Evolutionary conservation across 2,797 vertebrate species (phyloP).

Genomic region (Gephyroberyx darwinii): DNA sequence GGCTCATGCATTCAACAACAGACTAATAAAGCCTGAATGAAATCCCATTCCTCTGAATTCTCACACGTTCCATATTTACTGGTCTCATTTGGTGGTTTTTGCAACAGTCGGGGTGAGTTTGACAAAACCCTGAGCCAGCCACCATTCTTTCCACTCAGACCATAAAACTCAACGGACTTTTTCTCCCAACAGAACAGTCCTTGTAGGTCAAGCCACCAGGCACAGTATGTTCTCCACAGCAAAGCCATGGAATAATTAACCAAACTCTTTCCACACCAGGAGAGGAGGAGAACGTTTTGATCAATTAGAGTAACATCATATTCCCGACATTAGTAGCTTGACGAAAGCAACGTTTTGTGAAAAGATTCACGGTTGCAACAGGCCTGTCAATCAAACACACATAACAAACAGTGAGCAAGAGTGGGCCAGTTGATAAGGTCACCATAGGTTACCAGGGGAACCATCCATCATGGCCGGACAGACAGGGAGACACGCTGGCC

Average conservation of each 20-base stretch:
- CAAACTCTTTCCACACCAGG: slow-evolving; percentile 64
- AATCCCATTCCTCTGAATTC: slow-evolving; percentile 61
- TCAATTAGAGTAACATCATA: slow-evolving; percentile 18
- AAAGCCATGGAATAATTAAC: slow-evolving; percentile 65
- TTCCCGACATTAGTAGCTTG: not conserved
- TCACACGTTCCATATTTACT: slow-evolving; percentile 76
- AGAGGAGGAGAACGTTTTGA: slow-evolving; percentile 55
- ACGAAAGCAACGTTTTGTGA: slow-evolving; percentile 2
- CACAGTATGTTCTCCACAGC: slow-evolving; percentile 39
- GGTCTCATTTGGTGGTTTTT: slow-evolving; percentile 70
- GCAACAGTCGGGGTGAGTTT: slow-evolving; percentile 70
- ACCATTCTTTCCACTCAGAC: slow-evolving; percentile 78
- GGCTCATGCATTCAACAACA: slow-evolving; percentile 53
- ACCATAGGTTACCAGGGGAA: slow-evolving; percentile 58
- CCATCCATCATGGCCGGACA: slow-evolving; percentile 69
- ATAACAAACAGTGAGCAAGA: slow-evolving; percentile 54
- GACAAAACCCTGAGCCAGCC: slow-evolving; percentile 73
- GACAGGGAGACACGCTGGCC: slow-evolving; percentile 63
- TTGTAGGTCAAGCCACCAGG: slow-evolving; percentile 63
- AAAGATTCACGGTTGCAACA: slow-evolving; percentile 34
- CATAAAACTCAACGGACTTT: slow-evolving; percentile 71
- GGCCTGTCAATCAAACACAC: slow-evolving; percentile 62
- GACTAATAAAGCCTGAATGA: slow-evolving; percentile 66
- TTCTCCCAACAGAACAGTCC: slow-evolving; percentile 65
- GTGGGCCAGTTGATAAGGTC: slow-evolving; percentile 54